Evolutionary conservation across 2,888 invertebrate species (phyloP).

Genomic region (Drosophila testacea): DNA sequence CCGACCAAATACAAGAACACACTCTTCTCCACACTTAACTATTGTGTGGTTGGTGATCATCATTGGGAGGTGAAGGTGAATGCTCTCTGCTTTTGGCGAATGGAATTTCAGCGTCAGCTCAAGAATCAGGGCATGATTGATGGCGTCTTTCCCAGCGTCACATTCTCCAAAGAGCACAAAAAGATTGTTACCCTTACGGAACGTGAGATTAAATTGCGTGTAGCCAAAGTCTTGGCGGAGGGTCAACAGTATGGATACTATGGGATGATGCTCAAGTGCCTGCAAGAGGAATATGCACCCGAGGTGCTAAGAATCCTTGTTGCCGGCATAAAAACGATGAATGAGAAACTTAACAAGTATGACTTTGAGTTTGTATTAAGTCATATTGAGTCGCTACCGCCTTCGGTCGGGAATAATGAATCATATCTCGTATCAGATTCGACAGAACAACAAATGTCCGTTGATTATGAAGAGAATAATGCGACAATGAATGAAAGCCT

Average conservation of each 20-base stretch:
- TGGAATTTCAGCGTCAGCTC: slow-evolving; percentile 88
- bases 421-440: slow-evolving; percentile 7
- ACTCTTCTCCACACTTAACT: slow-evolving; percentile 88
- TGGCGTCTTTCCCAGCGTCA: slow-evolving; percentile 91
- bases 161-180: slow-evolving; percentile 91
- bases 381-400: slow-evolving; percentile 48
- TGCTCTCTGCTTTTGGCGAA: slow-evolving; percentile 90
- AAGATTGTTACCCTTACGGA: slow-evolving; percentile 91
- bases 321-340: slow-evolving; percentile 85
- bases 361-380: slow-evolving; percentile 85
- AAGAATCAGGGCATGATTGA: slow-evolving; percentile 94
- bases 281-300: slow-evolving; percentile 90
- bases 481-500: slow-evolving; percentile 35
- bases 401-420: slow-evolving; percentile 4
- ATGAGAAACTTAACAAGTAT: slow-evolving; percentile 87
- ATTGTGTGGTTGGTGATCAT: slow-evolving; percentile 89
- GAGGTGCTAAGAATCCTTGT: slow-evolving; percentile 89
- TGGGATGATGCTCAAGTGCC: slow-evolving; percentile 88
- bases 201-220: slow-evolving; percentile 86
- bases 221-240: slow-evolving; percentile 89
- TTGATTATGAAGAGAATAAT: slow-evolving; percentile 7
- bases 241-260: slow-evolving; percentile 90
- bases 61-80: slow-evolving; percentile 93
- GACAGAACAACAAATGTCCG: slow-evolving; percentile 16
- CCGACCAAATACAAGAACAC: slow-evolving; percentile 86